phyloP scores from a whole-genome alignment of 2,797 vertebrate genomes.

The Arctocebus calabarensis region DNA sequence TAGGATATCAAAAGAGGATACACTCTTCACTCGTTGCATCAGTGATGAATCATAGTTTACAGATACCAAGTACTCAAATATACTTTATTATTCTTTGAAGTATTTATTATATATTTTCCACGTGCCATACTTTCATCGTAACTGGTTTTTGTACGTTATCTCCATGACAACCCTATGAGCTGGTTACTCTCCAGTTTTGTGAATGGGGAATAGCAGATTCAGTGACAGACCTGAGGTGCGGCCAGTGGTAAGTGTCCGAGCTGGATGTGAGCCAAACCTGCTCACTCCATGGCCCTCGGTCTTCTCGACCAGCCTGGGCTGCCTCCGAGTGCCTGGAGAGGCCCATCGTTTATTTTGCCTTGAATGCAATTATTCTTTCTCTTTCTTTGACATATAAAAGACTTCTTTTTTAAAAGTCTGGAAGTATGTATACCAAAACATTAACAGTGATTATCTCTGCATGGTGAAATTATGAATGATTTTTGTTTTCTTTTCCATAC shows the following conservation, averaged over 20 bases:
- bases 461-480: conserved; percentile 48
- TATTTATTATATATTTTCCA: background rate
- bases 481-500: conserved; percentile 62
- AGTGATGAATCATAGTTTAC: conserved; percentile 13
- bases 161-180: background rate
- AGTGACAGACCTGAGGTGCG: background rate
- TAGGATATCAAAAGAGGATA: background rate
- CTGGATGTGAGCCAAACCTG: background rate
- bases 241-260: background rate
- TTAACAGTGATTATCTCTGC: conserved; percentile 67
- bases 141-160: background rate
- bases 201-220: background rate
- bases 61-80: background rate
- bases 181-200: background rate
- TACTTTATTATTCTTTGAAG: background rate
- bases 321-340: background rate
- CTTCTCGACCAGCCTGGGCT: background rate
- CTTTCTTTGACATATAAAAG: conserved; percentile 16
- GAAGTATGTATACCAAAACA: conserved; percentile 26
- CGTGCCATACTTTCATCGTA: background rate
- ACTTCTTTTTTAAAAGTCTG: conserved; percentile 52
- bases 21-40: background rate
- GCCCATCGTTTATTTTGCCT: background rate
- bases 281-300: background rate
- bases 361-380: conserved; percentile 24